Percentiles rank a stretch among this genome's conserved stretches.
Evolutionary conservation across 2,797 vertebrate genomes (phyloP).

Genomic region (Enteromius viviparus): DNA sequence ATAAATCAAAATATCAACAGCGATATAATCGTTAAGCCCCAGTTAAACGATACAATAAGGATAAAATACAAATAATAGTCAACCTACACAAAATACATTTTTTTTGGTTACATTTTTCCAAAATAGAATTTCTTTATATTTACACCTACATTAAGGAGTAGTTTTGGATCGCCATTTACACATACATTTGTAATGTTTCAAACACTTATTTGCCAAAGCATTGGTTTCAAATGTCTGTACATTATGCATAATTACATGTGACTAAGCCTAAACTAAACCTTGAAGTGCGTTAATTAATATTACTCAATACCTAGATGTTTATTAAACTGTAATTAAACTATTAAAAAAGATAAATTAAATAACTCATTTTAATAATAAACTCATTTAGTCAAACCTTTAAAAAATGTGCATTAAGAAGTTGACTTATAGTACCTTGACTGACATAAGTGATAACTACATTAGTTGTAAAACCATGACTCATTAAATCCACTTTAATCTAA

Average conservation of each 20-base stretch:
- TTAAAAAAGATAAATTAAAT: background rate
- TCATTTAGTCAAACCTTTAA: background rate
- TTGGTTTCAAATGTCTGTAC: background rate
- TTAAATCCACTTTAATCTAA: background rate
- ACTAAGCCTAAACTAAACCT: background rate
- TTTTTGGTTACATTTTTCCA: background rate
- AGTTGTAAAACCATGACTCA: background rate
- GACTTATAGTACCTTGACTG: background rate
- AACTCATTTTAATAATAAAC: no score
- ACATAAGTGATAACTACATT: background rate
- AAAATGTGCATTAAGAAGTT: background rate
- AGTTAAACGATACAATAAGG: background rate
- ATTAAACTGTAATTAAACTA: no score
- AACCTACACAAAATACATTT: background rate
- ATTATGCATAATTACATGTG: background rate
- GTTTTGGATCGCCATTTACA: background rate
- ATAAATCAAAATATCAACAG: background rate
- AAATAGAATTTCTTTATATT: background rate
- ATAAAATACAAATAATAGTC: background rate
- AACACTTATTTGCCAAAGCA: background rate
- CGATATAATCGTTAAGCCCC: background rate
- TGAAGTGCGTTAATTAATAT: no score
- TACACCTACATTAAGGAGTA: background rate
- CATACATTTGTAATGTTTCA: no score
- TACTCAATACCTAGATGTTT: no score